phyloP scores from a whole-genome alignment of 2,888 invertebrate species.

The Dascillus cervinus region DNA sequence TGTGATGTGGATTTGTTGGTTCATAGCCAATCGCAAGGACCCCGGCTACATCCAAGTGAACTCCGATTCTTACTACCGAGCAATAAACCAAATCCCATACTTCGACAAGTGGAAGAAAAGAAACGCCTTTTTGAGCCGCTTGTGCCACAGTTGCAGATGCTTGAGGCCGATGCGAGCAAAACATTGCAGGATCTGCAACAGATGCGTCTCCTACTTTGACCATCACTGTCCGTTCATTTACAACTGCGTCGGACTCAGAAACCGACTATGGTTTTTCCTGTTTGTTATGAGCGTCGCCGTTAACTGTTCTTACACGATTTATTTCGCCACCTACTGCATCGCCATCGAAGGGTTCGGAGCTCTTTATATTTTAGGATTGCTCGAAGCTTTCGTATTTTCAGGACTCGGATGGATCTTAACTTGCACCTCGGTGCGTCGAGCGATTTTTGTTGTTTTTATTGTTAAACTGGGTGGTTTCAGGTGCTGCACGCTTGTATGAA shows the following conservation, averaged over 20 bases:
- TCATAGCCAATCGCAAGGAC: conserved; percentile 80
- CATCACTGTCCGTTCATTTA: conserved; percentile 95
- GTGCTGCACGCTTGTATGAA: conserved; percentile 88
- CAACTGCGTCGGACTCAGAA: conserved; percentile 87
- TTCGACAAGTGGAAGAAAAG: conserved; percentile 90
- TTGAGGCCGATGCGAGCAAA: conserved; percentile 81
- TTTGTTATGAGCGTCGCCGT: conserved; percentile 84
- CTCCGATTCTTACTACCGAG: conserved; percentile 82
- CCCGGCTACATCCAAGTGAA: conserved; percentile 86
- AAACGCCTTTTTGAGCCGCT: conserved; percentile 67
- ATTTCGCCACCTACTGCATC: conserved; percentile 79
- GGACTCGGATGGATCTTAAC: conserved; percentile 82
- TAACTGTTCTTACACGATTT: conserved; percentile 80
- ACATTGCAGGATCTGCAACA: conserved; percentile 85
- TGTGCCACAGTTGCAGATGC: conserved; percentile 87
- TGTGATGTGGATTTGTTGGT: conserved; percentile 90
- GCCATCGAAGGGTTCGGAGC: conserved; percentile 78
- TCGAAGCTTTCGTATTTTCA: conserved; percentile 79
- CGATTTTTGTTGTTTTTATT: not conserved
- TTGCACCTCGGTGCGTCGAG: conserved; percentile 70
- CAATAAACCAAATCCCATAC: conserved; percentile 87
- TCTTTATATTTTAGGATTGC: conserved; percentile 73
- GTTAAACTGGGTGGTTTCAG: conserved; percentile 44
- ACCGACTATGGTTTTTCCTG: conserved; percentile 89
- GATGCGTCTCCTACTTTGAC: conserved; percentile 75